Percentiles rank a stretch among this genome's conserved stretches.
Conservation (phyloP, 2,797 vertebrate species). For the Arrhamphus sclerolepis region DNA sequence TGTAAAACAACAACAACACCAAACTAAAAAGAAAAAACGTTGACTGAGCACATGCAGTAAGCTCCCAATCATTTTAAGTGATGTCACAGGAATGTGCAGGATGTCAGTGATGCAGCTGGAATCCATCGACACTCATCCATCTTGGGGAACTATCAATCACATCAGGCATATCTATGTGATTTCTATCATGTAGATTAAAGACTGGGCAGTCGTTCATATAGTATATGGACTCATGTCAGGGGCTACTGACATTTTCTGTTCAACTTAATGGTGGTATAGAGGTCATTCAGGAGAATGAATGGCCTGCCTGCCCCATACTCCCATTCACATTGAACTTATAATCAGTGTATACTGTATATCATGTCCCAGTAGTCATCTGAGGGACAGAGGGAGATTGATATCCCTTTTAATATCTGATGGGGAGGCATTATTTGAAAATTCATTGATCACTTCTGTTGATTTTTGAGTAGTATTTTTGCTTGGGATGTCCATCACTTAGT, state of each 20-base stretch:
- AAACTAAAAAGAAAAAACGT: slow-evolving; percentile 15
- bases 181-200: slow-evolving; percentile 58
- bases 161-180: slow-evolving; percentile 36
- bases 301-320: slow-evolving; percentile 23
- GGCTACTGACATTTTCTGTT: slow-evolving; percentile 27
- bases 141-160: slow-evolving; percentile 38
- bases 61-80: slow-evolving; percentile 60
- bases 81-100: slow-evolving; percentile 50
- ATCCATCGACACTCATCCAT: slow-evolving; percentile 26
- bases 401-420: too few relatives aligned
- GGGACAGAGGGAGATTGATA: too few relatives aligned
- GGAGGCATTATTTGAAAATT: too few relatives aligned
- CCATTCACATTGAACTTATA: slow-evolving; percentile 2
- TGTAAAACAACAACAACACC: slow-evolving; percentile 28
- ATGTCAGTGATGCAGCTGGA: slow-evolving; percentile 42
- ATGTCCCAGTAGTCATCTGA: too few relatives aligned
- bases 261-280: slow-evolving; percentile 30
- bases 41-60: slow-evolving; percentile 23
- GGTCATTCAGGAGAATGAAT: slow-evolving; percentile 33
- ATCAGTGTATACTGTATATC: not conserved
- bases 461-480: too few relatives aligned
- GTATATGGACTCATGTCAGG: slow-evolving; percentile 41
- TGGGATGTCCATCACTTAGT: too few relatives aligned
- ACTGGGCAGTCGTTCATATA: slow-evolving; percentile 24
- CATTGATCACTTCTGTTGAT: too few relatives aligned